These are phyloP conservation scores for Kryphioiulus occultus DNA, from an alignment of 2,888 invertebrate species.

Conservation along the genomic window DNA sequence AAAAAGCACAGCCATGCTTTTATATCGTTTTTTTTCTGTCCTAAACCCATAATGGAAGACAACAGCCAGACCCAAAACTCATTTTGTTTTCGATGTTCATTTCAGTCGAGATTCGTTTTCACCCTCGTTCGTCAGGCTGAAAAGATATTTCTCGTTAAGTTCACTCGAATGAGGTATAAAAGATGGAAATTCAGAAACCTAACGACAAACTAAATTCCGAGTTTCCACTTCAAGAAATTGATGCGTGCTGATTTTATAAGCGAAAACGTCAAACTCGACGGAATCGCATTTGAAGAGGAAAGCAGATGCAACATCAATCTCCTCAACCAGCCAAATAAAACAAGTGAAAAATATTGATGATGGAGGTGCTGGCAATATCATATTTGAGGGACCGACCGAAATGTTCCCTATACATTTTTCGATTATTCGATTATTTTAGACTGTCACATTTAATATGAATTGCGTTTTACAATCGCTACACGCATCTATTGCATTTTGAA, in stretches of 20 bases:
- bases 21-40: background rate
- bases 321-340: background rate
- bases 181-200: conserved; percentile 33
- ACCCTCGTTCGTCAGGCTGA: conserved; percentile 29
- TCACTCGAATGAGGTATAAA: conserved; percentile 33
- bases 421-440: no score
- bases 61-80: conserved; percentile 11
- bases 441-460: background rate
- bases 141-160: conserved; percentile 42
- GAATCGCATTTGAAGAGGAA: background rate
- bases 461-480: background rate
- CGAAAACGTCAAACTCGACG: conserved; percentile 25
- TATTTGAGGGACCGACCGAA: background rate
- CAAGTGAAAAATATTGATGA: background rate
- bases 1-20: conserved; percentile 20
- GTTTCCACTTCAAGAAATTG: conserved; percentile 39
- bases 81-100: conserved; percentile 38
- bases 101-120: conserved; percentile 44
- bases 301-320: conserved; percentile 1
- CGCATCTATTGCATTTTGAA: no score
- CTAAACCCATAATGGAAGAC: conserved; percentile 32
- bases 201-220: conserved; percentile 39
- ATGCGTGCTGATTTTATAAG: conserved; percentile 40
- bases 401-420: background rate
- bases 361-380: background rate